Evolutionary conservation across 2,888 invertebrate genomes (phyloP).

Genomic region (Polymixis lichenea): DNA sequence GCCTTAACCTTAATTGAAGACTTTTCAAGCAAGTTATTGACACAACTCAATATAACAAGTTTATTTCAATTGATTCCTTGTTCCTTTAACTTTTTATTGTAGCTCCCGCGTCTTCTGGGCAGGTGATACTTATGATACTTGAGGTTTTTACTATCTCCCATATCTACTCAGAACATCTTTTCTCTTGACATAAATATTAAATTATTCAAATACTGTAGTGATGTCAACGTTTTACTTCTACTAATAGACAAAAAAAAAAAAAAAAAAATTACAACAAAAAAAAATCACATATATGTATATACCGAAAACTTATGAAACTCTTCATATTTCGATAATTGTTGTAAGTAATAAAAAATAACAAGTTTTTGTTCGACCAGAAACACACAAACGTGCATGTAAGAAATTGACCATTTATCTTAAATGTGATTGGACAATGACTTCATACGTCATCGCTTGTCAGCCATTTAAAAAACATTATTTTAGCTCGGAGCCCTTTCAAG

Average conservation of each 20-base stretch:
- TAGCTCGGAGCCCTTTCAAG: slow-evolving; percentile 2
- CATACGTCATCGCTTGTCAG: slow-evolving; percentile 64
- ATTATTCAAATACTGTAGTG: slow-evolving; percentile 1
- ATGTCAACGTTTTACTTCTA: background rate
- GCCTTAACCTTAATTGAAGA: background rate
- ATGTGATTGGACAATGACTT: slow-evolving; percentile 66
- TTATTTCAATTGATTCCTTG: slow-evolving; percentile 22
- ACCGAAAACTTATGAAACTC: background rate
- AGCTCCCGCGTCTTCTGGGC: background rate
- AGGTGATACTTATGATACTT: slow-evolving; percentile 33
- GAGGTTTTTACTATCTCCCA: slow-evolving; percentile 14
- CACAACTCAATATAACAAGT: slow-evolving; percentile 6
- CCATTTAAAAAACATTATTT: slow-evolving; percentile 28
- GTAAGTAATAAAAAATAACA: slow-evolving; percentile 20
- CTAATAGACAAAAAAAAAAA: background rate
- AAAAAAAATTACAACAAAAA: slow-evolving; percentile 7
- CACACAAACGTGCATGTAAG: slow-evolving; percentile 44
- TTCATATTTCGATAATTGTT: slow-evolving; percentile 23
- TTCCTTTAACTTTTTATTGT: background rate
- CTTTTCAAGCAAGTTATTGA: background rate
- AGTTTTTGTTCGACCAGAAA: slow-evolving; percentile 4
- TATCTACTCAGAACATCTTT: slow-evolving; percentile 22
- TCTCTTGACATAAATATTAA: slow-evolving; percentile 16
- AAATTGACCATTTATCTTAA: slow-evolving; percentile 61
- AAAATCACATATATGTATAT: background rate